Base-by-base conservation (phyloP, 64 coral and sea anemone genomes). In the Porites australiensis region DNA sequence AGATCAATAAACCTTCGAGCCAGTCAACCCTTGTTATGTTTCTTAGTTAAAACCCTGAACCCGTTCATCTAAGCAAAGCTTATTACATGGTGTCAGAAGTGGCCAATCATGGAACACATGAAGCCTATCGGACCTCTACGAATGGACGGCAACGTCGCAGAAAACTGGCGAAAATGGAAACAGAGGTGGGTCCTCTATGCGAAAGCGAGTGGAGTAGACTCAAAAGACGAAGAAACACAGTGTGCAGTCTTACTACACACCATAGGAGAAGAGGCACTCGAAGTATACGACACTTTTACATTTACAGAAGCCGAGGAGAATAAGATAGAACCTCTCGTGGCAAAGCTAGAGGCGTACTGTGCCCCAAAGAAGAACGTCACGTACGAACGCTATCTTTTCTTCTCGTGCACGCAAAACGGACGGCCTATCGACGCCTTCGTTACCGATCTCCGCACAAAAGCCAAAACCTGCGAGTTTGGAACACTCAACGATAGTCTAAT, bases 51-150 rank as follows among this genome's bases (percentile, higher is more conserved):
- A n/a, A n/a, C n/a, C n/a, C n/a, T n/a, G n/a, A n/a, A n/a, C n/a
- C n/a, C n/a, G n/a, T n/a, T n/a, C n/a, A n/a, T n/a, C n/a, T n/a
- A n/a, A n/a, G n/a, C n/a, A n/a, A n/a, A n/a, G n/a, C n/a, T n/a
- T n/a, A n/a, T n/a, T n/a, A 96, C 94, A 96, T 88, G 89, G 89
- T 96, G 94, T 88, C 94, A 92, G 84, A 87, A 95, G 54, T 80
- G 43, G 37, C 73, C 60, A 16, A 89, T 83, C 61, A 93, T 96
- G 90, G 85, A 96, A 55, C 53, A 93, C 46, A 47, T 90, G 16
- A 96, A 96, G 44, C 86, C 76, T 5, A 93, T 93, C 20, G 95
- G 82, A 59, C 95, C 91, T 37, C 50, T 96, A 37, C 79, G 70
- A 79, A 77, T 93, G 77, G 74, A 96, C 51, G 82, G 88, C 7